A percentile compares a stretch with the other conserved stretches of the same genome.
Conservation (phyloP, 1,140 invertebrate species). For the Eciton burchellii region DNA sequence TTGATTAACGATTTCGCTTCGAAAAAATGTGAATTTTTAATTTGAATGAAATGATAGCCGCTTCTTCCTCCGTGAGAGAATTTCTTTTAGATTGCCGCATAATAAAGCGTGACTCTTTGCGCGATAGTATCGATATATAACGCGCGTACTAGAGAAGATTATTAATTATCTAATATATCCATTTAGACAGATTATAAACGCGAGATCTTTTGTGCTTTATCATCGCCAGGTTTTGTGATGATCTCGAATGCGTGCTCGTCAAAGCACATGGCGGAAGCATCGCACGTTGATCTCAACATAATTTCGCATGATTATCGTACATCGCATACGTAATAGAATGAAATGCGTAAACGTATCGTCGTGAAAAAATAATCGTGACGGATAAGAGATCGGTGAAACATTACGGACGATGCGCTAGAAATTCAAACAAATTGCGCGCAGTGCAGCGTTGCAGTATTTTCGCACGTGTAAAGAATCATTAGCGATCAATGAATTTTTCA, state of each 20-base stretch:
- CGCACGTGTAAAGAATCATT: slow-evolving; percentile 3
- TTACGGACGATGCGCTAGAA: slow-evolving; percentile 24
- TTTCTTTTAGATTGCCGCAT: slow-evolving; percentile 47
- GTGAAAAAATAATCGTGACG: slow-evolving; percentile 43
- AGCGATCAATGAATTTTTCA: slow-evolving; percentile 6
- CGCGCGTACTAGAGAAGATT: slow-evolving; percentile 14
- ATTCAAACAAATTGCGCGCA: slow-evolving; percentile 30
- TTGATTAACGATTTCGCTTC: not conserved
- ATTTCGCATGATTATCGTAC: slow-evolving; percentile 26
- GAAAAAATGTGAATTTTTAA: slow-evolving; percentile 40
- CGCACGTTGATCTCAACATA: slow-evolving; percentile 20
- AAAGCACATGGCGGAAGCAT: slow-evolving; percentile 16
- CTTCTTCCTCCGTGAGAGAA: slow-evolving; percentile 19
- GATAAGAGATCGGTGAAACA: not conserved
- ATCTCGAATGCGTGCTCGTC: not conserved
- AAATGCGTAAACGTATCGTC: not conserved
- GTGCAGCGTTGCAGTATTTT: slow-evolving; percentile 11
- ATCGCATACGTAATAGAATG: not conserved
- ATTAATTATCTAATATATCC: slow-evolving; percentile 50
- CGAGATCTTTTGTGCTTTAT: slow-evolving; percentile 39
- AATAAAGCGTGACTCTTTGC: slow-evolving; percentile 42
- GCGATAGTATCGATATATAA: slow-evolving; percentile 36
- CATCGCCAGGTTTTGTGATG: slow-evolving; percentile 12
- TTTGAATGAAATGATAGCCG: slow-evolving; percentile 1
- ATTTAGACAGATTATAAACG: slow-evolving; percentile 21